Percentiles rank a stretch among this genome's conserved stretches.
Evolutionary conservation across 2,113 vertebrate species (phyloP).

Genomic region (Hoplias malabaricus): DNA sequence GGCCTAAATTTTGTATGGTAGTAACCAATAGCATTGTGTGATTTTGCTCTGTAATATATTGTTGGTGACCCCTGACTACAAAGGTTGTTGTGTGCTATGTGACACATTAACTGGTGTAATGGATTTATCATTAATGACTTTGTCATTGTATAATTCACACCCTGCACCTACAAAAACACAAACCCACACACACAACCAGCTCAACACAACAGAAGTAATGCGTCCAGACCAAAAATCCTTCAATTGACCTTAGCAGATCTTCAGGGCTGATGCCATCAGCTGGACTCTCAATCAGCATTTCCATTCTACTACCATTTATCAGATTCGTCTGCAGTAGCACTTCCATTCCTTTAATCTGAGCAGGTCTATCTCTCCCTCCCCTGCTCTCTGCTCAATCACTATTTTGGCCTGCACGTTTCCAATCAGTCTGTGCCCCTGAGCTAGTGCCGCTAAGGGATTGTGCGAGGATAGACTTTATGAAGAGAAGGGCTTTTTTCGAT

Average conservation of each 20-base stretch:
- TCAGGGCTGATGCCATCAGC: constrained; percentile 43
- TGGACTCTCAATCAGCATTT: constrained; percentile 46
- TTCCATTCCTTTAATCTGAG: constrained; percentile 44
- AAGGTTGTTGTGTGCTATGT: no score
- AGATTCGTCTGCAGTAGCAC: constrained; percentile 35
- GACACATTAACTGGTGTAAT: no score
- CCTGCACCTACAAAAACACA: constrained; percentile 1
- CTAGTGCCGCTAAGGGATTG: constrained; percentile 29
- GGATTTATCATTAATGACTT: no score
- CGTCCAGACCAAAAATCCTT: constrained; percentile 12
- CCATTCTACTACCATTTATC: constrained; percentile 52
- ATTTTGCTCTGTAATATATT: no score
- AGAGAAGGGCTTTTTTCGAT: constrained; percentile 18
- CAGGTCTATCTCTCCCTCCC: constrained; percentile 40
- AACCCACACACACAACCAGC: neutral
- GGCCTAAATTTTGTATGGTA: no score
- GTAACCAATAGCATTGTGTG: no score
- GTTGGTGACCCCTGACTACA: no score
- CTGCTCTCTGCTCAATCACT: constrained; percentile 27
- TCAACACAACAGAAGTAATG: constrained; percentile 13
- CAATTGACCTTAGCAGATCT: constrained; percentile 35
- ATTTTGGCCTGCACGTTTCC: constrained; percentile 38
- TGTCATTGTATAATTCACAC: no score
- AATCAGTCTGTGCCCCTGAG: constrained; percentile 46
- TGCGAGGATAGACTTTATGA: constrained; percentile 20